Base-by-base conservation (phyloP, 2,797 vertebrate species). In the Anableps anableps region DNA sequence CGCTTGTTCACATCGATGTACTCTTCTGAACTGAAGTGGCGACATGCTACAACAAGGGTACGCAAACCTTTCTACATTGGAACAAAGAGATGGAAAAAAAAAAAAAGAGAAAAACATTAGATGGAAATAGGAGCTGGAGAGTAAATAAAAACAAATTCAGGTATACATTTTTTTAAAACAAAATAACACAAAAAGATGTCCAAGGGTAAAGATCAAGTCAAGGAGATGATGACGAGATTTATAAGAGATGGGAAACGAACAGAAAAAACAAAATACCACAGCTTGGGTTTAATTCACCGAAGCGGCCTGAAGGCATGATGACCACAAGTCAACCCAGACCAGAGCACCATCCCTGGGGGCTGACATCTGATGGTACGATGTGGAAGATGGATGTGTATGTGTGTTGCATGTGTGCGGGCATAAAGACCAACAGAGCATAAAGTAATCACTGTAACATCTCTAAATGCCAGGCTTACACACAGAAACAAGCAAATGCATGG, bases 41-140 rank as follows among this genome's bases (percentile, higher is more conserved):
- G 96, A 89, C 97, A 98, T 47, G 97, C 98, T 77, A 99, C 84
- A 36, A 98, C 99, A 76, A 99, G 95, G 79, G 98, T 99, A 89
- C 99, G 96, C 76, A 99, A 93, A 76, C 99, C 98, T 96, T 99
- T 99, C 99, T 99, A 72, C 2, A 82, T 51, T 9, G 23, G 60
- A 60, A 79, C 10, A 53, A 60, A 34, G 50, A 14, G 36, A 45
- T 41, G 48, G 48, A 55, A 47, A 36, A 14, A 17, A 51, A 38
- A 64, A 77, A 62, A 31, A 31, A 38, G 23, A 13, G 58, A 23
- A 0, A 60, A 19, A 34, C 16, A 53, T 38, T 16, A 23, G 4
- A 9, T 23, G 0, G 41, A 51, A 38, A n/a, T 26, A 16, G 1
- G 73, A 23, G 16, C 7, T 0, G 4, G 36, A 74, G 62, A 21